Evolutionary conservation across 2,888 invertebrate species (phyloP), one percentile per base, ranked within the genome.

Genomic region (Standfussiana lucernea): DNA sequence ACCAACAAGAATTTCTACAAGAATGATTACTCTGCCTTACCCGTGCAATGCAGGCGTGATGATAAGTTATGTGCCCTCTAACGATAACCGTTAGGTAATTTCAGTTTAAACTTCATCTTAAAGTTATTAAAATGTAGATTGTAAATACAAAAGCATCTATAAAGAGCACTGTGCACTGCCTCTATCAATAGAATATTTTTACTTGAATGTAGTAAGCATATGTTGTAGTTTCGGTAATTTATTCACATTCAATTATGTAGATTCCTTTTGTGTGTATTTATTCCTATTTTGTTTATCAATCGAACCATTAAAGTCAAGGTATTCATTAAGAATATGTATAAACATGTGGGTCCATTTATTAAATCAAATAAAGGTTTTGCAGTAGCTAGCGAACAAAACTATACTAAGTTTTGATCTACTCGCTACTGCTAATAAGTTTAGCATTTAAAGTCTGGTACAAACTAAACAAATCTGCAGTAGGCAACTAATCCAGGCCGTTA

Each of bases 401-500:
- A n/a, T n/a, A n/a, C n/a, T n/a, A n/a, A n/a, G n/a, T n/a, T n/a
- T n/a, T n/a, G n/a, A n/a, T n/a, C n/a, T n/a, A n/a, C n/a, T n/a
- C n/a, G n/a, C n/a, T 35, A 35, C 15, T 24, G 4, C 15, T 42
- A 45, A 1, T 40, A 28, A 0, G 7, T 68, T 79, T 8, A 72
- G 32, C 21, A 68, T 65, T 42, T 40, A 50, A 56, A n/a, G 15
- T 18, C 40, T 42, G 24, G n/a, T 37, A 69, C 56, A 71, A 67
- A 35, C 42, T 32, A 82, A 81, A 83, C 65, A 79, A 81, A 75
- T 81, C 78, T 68, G 72, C 77, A 73, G 74, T 64, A 70, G 59
- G 72, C 71, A 88, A 89, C 91, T 92, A 92, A 92, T 91, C 86
- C 88, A 90, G 70, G 90, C 88, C 90, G 86, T 92, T 90, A 88